These are phyloP conservation scores for Lucinisca nassula DNA, from an alignment of 2,888 invertebrate genomes.

Conservation along the genomic window DNA sequence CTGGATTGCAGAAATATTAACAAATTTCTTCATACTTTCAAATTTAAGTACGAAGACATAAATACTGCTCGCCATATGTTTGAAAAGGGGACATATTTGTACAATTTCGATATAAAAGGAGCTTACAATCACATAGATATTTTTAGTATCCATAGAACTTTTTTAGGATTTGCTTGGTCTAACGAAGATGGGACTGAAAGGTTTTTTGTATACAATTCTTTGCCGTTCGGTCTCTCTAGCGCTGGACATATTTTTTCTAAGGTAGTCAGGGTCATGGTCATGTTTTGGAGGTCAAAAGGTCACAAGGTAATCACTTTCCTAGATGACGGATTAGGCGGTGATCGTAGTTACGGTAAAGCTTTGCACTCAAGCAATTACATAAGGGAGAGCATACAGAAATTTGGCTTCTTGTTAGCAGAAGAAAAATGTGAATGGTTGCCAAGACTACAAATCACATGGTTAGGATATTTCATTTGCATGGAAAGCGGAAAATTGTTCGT, in stretches of 20 bases:
- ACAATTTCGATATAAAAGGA: constrained; percentile 26
- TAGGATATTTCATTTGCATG: constrained; percentile 14
- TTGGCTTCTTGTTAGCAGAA: constrained; percentile 38
- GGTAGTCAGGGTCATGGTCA: constrained; percentile 2
- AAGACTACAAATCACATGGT: neutral
- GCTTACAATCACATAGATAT: constrained; percentile 49
- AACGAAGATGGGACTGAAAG: neutral
- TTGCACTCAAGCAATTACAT: neutral
- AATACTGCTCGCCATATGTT: constrained; percentile 27
- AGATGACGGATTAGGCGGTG: constrained; percentile 47
- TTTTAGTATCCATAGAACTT: constrained; percentile 33
- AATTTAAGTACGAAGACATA: constrained; percentile 51
- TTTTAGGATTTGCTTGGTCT: constrained; percentile 52
- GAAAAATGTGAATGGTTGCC: constrained; percentile 40
- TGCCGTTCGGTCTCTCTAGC: constrained; percentile 27
- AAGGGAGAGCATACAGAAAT: neutral
- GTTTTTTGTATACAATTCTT: constrained; percentile 29
- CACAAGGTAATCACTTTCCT: constrained; percentile 35
- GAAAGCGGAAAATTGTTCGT: neutral
- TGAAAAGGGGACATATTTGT: constrained; percentile 13
- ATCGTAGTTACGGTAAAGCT: neutral
- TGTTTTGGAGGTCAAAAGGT: constrained; percentile 25
- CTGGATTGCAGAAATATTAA: too few species aligned
- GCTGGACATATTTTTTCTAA: too few species aligned
- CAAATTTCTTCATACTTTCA: too few species aligned